phyloP scores from a whole-genome alignment of 1,140 invertebrate species.

The Euura saliciscinereae region DNA sequence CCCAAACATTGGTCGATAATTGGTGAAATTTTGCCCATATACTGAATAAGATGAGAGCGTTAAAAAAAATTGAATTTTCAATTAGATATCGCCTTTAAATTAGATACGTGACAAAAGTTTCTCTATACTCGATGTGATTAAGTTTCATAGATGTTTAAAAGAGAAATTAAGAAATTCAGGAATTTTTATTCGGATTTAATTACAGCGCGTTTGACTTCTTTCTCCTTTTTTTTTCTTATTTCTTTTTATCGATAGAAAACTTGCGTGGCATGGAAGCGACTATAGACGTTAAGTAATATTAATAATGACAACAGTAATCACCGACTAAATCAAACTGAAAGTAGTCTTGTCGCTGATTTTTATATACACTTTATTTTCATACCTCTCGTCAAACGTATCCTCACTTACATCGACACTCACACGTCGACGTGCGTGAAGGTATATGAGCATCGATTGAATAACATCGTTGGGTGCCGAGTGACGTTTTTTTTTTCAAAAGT shows the following conservation, averaged over 20 bases:
- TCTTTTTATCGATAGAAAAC: no score
- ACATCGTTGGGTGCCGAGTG: not conserved
- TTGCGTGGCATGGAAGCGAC: no score
- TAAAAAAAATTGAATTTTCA: no score
- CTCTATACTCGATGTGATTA: not conserved
- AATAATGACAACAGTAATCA: no score
- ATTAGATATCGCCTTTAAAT: no score
- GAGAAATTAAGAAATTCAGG: not conserved
- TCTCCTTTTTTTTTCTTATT: no score
- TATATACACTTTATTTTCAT: not conserved
- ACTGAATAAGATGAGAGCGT: no score
- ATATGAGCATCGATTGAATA: not conserved
- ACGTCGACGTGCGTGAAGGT: not conserved
- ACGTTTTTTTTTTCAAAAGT: not conserved
- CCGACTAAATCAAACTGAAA: not conserved
- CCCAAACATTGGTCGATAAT: no score
- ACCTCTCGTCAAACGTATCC: not conserved
- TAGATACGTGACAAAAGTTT: no score
- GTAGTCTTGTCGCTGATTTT: not conserved
- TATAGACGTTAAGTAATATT: no score
- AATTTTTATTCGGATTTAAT: not conserved
- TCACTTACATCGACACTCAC: not conserved
- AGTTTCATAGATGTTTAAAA: not conserved
- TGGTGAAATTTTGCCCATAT: no score
- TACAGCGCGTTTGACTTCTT: not conserved